Base-by-base conservation (phyloP, 2,797 vertebrate species). In the Triplophysa yarkandensis region DNA sequence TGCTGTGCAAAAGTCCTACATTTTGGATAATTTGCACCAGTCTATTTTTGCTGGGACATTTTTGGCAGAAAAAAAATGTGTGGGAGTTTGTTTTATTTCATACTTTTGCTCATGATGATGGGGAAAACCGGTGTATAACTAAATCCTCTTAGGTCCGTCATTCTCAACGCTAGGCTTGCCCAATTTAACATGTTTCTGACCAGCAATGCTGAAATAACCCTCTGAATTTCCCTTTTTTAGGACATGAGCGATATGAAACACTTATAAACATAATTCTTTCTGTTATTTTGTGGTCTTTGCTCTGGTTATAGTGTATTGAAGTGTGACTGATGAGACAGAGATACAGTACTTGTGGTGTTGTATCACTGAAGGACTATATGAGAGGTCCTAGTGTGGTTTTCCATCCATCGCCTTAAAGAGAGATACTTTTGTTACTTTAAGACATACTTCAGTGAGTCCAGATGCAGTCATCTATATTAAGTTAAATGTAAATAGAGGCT, bases 381-480 rank as follows among this genome's bases (percentile, higher is more conserved):
- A 27, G 8, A 50, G 55, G 67, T 39, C 63, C 57, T 28, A 27
- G 82, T 77, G 84, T 80, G 86, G 81, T 82, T 76, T 62, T 82
- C 80, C 80, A 41, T 83, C 86, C 1, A 30, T 72, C 41, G 60
- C 11, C 60, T 64, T 88, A 85, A 88, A 90, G 89, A 89, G 83
- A 71, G 71, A 43, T 68, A 41, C 85, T 84, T 92, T 92, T 91
- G 89, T 91, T 88, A 87, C 88, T 85, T 88, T 90, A 84, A 87
- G 88, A 85, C 83, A 76, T 75, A 86, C 86, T 84, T 87, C 84
- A 77, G 76, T 70, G 87, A 85, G 86, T 85, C 86, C 88, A 89
- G 86, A 91, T 90, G 89, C 86, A 87, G 85, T 87, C 78, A 84
- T 83, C 84, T 81, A 85, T 87, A 90, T 92, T 88, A 88, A 87